Evolutionary conservation across 2,888 invertebrate genomes (phyloP), one percentile per base, ranked within the genome.

Genomic region (Actias luna): DNA sequence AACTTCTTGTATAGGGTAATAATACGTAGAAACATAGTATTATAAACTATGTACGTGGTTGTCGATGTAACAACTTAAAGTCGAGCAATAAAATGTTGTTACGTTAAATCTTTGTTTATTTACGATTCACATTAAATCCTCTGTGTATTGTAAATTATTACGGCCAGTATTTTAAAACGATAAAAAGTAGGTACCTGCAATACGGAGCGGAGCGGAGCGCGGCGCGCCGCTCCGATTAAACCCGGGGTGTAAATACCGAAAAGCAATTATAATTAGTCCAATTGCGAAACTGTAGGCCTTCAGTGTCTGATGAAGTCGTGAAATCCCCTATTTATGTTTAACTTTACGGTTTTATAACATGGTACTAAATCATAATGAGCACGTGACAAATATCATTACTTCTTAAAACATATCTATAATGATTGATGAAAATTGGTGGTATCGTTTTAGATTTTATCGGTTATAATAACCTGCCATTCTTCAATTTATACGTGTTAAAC

Each of bases 181-280:
- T 87, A 85, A 86, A 86, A 78, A 81, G 72, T 79, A 73, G 77
- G 77, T 87, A 79, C 84, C 5, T 55, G 84, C 84, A 83, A 84
- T 50, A 12, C 16, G 36, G 25, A n/a, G 42, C 16, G 1, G 14
- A 36, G 16, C 16, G 14, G 14, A 16, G 18, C 5, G 18, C 42
- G 42, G 1, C 25, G 25, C 80, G 78, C 77, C 80, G 78, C 77
- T 74, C 73, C 76, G 77, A 84, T 84, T 80, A 78, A 79, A 75
- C 76, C 77, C 67, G 71, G 76, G 75, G 79, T 73, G 77, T 86
- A 83, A 87, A 88, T 86, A 85, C 82, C 74, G 77, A 74, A 77
- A 73, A 79, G 83, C 80, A 83, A 87, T 88, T 86, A 87, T 89
- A 88, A 88, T 88, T 87, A 87, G 84, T 85, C 80, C 85, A 88